Evolutionary conservation across 2,113 vertebrate species (phyloP), one percentile per base, ranked within the genome.

Genomic region (Lipophrys pholis): DNA sequence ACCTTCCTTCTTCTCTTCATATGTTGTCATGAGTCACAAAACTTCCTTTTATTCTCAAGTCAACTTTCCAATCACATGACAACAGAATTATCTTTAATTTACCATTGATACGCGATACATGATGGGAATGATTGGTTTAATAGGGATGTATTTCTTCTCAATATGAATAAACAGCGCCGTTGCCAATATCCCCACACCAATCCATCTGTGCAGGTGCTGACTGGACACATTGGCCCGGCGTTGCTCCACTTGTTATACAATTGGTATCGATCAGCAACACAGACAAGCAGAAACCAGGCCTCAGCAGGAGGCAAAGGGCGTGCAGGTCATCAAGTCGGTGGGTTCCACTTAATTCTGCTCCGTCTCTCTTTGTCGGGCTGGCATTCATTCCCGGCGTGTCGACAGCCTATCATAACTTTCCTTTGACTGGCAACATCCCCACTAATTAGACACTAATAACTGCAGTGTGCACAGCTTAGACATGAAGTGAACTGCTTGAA

Each of bases 261-360:
- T 90, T 82, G 82, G 70, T 89, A 92, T 92, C 87, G 90, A 92
- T 92, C 87, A 82, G 57, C 45, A 45, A 53, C 59, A 3, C 66
- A 79, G 88, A 87, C 54, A 65, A 69, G 81, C 63, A 50, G 80
- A 30, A 87, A 84, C 74, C 66, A 76, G 69, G 78, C 54, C 70
- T 69, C 70, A 64, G 70, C 53, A 48, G 56, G 58, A 53, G 60
- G 63, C 64, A 80, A 76, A 74, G 39, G 66, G 48, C 21, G 4
- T 36, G 58, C 5, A 21, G 12, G 35, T 54, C 74, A 60, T 55
- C 38, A 49, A 64, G 73, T 50, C 16, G 35, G 65, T 52, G 59
- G 69, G 50, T 78, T 84, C 50, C 65, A 76, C 51, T 85, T 77
- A 42, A 77, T 82, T 66, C 55, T 55, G 75, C 7, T 12, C 58